These are phyloP conservation scores for Pogonomyrmex californicus DNA, from an alignment of 1,140 invertebrate genomes.

Conservation along the genomic window DNA sequence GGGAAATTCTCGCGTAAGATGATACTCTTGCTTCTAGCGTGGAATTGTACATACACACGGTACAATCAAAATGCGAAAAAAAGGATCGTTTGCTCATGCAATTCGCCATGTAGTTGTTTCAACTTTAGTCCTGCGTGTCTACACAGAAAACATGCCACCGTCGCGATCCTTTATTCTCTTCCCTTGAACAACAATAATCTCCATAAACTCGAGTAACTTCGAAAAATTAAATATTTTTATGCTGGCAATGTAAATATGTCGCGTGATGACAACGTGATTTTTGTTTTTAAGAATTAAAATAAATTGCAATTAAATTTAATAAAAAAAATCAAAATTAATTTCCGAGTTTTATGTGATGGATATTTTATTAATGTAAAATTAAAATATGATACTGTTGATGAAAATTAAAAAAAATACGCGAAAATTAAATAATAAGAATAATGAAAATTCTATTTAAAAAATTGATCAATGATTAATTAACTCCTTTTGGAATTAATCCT, in stretches of 20 bases:
- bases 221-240: neutral
- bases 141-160: neutral
- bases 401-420: neutral
- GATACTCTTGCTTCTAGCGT: slow-evolving; percentile 40
- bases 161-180: slow-evolving; percentile 21
- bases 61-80: slow-evolving; percentile 43
- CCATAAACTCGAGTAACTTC: neutral
- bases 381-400: neutral
- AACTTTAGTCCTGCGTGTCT: slow-evolving; percentile 20
- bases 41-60: slow-evolving; percentile 43
- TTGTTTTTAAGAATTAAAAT: neutral
- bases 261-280: neutral
- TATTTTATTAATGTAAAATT: neutral
- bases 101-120: slow-evolving; percentile 20
- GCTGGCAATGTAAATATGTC: neutral
- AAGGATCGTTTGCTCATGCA: slow-evolving; percentile 39
- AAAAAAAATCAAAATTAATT: neutral
- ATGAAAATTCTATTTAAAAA: neutral
- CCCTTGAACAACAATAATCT: slow-evolving; percentile 8
- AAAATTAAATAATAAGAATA: neutral
- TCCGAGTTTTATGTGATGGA: neutral
- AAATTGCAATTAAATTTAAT: no score
- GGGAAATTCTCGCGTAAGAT: slow-evolving; percentile 38
- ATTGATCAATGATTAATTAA: neutral
- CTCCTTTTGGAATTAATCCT: neutral